phyloP scores from a whole-genome alignment of 1,140 invertebrate species.

The Hylaeus anthracinus region DNA sequence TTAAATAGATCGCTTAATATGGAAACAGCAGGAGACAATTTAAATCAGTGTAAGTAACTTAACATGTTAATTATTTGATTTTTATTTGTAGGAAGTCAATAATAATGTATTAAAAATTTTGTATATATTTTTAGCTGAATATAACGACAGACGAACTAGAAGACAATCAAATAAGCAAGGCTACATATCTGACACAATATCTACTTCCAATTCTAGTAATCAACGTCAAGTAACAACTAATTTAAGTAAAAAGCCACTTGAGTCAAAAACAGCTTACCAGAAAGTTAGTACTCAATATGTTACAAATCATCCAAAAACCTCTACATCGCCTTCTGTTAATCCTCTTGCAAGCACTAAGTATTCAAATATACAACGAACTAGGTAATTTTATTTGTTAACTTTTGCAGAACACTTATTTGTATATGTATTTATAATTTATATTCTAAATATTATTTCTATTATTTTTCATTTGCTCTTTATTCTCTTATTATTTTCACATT shows the following conservation, averaged over 20 bases:
- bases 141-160: slow-evolving; percentile 49
- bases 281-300: slow-evolving; percentile 28
- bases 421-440: slow-evolving; percentile 12
- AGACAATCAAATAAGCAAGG: slow-evolving; percentile 58
- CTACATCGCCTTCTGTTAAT: slow-evolving; percentile 37
- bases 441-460: background rate
- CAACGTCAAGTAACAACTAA: slow-evolving; percentile 43
- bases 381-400: slow-evolving; percentile 36
- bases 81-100: background rate
- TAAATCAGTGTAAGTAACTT: slow-evolving; percentile 53
- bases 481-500: background rate
- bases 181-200: slow-evolving; percentile 53
- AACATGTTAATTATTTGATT: background rate
- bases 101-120: slow-evolving; percentile 8
- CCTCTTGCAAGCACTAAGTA: slow-evolving; percentile 36
- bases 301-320: slow-evolving; percentile 47
- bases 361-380: slow-evolving; percentile 40
- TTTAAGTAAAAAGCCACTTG: slow-evolving; percentile 47
- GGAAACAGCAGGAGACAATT: slow-evolving; percentile 80
- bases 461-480: background rate
- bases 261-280: slow-evolving; percentile 40
- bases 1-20: slow-evolving; percentile 83
- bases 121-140: slow-evolving; percentile 51
- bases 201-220: slow-evolving; percentile 45
- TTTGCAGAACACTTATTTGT: slow-evolving; percentile 3